Conservation (phyloP, 2,888 invertebrate species). For the Vannuccia rotundouncinata region DNA sequence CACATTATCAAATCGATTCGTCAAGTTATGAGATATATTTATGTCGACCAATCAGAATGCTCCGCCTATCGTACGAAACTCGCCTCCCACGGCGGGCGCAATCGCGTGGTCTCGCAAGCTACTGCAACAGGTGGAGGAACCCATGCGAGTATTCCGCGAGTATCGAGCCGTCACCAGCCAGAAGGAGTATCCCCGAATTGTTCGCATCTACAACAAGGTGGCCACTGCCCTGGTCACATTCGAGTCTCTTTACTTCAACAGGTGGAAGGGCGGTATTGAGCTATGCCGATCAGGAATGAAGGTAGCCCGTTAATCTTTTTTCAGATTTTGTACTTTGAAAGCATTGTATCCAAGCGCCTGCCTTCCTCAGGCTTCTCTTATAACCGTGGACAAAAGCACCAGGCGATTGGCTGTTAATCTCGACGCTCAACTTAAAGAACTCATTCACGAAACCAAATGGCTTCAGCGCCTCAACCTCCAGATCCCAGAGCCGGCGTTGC, state of each 20-base stretch:
- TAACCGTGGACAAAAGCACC: neutral
- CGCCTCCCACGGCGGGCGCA: conserved; percentile 49
- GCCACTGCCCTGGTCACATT: conserved; percentile 54
- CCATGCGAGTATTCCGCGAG: conserved; percentile 54
- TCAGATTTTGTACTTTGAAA: conserved; percentile 50
- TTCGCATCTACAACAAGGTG: conserved; percentile 45
- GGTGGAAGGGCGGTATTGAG: conserved; percentile 53
- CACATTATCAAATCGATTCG: too few species aligned
- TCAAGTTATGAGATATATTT: too few species aligned
- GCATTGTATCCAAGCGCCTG: too few species aligned
- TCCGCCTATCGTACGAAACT: conserved; percentile 45
- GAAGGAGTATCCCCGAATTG: conserved; percentile 48
- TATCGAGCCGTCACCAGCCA: conserved; percentile 51
- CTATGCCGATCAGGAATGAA: conserved; percentile 50
- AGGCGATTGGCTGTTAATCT: conserved; percentile 20
- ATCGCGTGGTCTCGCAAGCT: conserved; percentile 55
- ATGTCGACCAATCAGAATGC: conserved; percentile 46
- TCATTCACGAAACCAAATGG: conserved; percentile 56
- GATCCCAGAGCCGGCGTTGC: conserved; percentile 51
- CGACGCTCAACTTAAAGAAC: conserved; percentile 45
- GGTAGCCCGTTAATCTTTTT: too few species aligned
- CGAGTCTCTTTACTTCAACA: conserved; percentile 54
- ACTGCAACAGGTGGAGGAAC: conserved; percentile 53
- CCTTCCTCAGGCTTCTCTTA: neutral
- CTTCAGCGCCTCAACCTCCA: conserved; percentile 52